Base-by-base conservation (phyloP, 2,113 vertebrate species). In the Atractosteus spatula region DNA sequence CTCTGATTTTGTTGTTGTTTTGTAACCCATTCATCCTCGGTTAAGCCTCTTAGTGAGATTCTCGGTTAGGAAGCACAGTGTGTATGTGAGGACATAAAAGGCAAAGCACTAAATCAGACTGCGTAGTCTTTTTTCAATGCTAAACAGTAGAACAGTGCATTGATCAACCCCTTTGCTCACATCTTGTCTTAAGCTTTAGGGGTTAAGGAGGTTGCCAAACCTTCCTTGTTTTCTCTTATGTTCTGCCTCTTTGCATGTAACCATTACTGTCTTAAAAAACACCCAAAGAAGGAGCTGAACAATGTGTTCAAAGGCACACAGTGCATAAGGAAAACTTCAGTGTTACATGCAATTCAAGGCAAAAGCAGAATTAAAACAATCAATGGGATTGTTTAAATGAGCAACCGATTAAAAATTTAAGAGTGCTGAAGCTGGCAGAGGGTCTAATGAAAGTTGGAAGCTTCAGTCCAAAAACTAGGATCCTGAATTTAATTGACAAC, bases 401-500 rank as follows among this genome's bases (percentile, higher is more conserved):
- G 65, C 41, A 73, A 66, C 69, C 76, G 77, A 84, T 89, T 82
- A 83, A 83, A 84, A 82, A 86, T 79, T 74, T 78, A 80, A 79
- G 72, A 70, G 73, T 66, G 64, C 67, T 62, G 69, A 71, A 41
- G 74, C 68, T 76, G 78, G 72, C 80, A 75, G 78, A 81, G 82
- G 84, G 78, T 76, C 57, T 82, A 89, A 89, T 89, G 77, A 80
- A 79, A 86, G 78, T 79, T 91, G 89, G 85, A 87, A 80, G 70
- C 59, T 56, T 17, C 74, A 81, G 88, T 84, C 84, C 83, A 83
- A 79, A 70, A 82, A 78, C 76, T 59, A 67, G 86, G 82, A 88
- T 83, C 62, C 77, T 86, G 78, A 88, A 72, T 84, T 85, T 82
- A 88, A 91, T 82, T 92, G 89, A 91, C 91, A 91, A 77, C 81